Evolutionary conservation across 2,888 invertebrate species (phyloP).

Genomic region (Lamellibrachia columna): DNA sequence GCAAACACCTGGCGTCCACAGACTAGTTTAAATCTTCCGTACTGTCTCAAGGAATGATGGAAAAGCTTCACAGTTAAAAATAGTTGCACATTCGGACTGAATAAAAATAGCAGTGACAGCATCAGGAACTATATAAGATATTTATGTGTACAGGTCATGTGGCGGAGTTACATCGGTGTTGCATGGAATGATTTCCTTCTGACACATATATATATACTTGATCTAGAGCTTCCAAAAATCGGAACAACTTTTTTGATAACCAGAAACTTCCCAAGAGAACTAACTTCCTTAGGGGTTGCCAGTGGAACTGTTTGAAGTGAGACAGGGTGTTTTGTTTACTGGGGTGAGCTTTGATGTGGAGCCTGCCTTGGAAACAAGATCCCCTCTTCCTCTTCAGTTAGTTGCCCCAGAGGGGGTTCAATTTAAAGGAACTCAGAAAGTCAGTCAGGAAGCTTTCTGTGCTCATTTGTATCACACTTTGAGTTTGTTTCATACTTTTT

Average conservation of each 20-base stretch:
- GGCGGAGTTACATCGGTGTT: neutral
- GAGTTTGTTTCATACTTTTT: neutral
- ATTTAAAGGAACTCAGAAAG: neutral
- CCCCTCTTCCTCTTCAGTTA: neutral
- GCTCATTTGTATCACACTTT: neutral
- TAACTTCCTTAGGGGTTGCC: neutral
- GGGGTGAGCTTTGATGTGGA: neutral
- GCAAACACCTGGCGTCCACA: too few relatives aligned
- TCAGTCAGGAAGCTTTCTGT: too few relatives aligned
- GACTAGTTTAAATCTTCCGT: neutral
- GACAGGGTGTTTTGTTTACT: slow-evolving; percentile 10
- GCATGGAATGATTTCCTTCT: neutral
- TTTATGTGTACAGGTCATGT: neutral
- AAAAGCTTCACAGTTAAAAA: neutral
- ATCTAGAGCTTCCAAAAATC: neutral
- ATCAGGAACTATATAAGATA: neutral
- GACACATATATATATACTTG: neutral
- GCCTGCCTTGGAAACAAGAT: neutral
- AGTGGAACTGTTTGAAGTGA: neutral
- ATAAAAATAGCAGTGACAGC: neutral
- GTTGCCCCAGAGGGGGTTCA: neutral
- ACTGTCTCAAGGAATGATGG: neutral
- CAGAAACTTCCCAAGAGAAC: neutral
- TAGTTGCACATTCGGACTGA: neutral
- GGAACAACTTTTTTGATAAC: neutral